Conservation (phyloP, 2,888 invertebrate genomes). For the Oligia latruncula region DNA sequence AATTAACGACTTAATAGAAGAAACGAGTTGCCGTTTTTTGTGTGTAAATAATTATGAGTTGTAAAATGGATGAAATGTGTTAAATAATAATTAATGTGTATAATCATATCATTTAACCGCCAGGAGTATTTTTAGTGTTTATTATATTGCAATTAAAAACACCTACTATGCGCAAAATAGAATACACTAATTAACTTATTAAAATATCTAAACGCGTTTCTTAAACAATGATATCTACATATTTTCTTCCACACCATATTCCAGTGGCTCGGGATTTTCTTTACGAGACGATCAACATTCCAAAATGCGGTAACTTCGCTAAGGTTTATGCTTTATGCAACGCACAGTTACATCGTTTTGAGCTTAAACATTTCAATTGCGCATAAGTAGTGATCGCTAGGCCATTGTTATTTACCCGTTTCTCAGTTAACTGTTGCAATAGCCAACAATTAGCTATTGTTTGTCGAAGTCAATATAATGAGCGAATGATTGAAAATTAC, state of each 20-base stretch:
- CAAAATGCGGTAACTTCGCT: constrained; percentile 46
- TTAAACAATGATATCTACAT: background rate
- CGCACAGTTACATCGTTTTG: constrained; percentile 59
- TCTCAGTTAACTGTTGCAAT: constrained; percentile 63
- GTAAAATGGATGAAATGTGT: constrained; percentile 42
- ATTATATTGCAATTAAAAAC: constrained; percentile 24
- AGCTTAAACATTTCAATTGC: constrained; percentile 61
- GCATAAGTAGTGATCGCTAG: constrained; percentile 61
- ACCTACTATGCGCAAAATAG: background rate
- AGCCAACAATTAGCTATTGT: constrained; percentile 68
- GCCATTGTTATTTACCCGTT: constrained; percentile 63
- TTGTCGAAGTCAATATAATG: constrained; percentile 63
- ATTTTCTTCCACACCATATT: constrained; percentile 20
- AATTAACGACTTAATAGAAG: constrained; percentile 64
- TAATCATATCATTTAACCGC: constrained; percentile 27
- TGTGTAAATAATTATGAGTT: constrained; percentile 52
- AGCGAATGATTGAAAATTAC: constrained; percentile 65
- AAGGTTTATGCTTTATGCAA: constrained; percentile 52
- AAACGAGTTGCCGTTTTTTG: constrained; percentile 52
- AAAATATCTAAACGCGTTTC: background rate
- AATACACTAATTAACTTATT: background rate
- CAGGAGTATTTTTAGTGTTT: constrained; percentile 18
- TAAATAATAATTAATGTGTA: constrained; percentile 43
- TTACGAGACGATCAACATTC: constrained; percentile 31
- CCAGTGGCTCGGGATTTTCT: constrained; percentile 15